A percentile compares a stretch with the other conserved stretches of the same genome.
Evolutionary conservation across 2,888 invertebrate species (phyloP).

Genomic region (Bugulina stolonifera): DNA sequence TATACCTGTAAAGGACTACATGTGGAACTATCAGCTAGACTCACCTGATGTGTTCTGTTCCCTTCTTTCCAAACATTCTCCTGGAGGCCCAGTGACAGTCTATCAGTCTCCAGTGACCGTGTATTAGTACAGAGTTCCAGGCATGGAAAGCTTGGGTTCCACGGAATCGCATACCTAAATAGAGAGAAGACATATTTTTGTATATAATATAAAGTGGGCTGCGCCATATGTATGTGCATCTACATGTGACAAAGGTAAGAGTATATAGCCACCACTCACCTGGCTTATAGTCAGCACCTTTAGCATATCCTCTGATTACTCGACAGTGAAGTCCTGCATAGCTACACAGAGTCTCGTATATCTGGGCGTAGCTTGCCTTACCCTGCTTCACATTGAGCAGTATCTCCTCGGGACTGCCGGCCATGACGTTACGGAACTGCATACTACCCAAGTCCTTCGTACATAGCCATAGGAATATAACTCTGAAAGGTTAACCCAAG

Average conservation of each 20-base stretch:
- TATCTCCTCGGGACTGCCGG: slow-evolving; percentile 52
- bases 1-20: no score
- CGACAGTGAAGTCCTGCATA: slow-evolving; percentile 53
- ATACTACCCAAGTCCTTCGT: slow-evolving; percentile 52
- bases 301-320: slow-evolving; percentile 52
- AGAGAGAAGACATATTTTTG: no score
- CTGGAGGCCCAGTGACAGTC: slow-evolving; percentile 54
- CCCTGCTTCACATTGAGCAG: slow-evolving; percentile 51
- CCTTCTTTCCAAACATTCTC: slow-evolving; percentile 52
- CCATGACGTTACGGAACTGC: slow-evolving; percentile 47
- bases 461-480: slow-evolving; percentile 53
- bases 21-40: no score
- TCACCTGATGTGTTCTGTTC: slow-evolving; percentile 32
- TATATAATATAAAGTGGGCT: no score
- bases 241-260: no score
- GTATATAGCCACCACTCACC: no score
- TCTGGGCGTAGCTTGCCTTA: slow-evolving; percentile 53
- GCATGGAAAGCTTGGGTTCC: slow-evolving; percentile 51
- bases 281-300: slow-evolving; percentile 53
- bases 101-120: slow-evolving; percentile 52
- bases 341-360: slow-evolving; percentile 53
- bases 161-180: slow-evolving; percentile 50
- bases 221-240: no score
- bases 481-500: no score
- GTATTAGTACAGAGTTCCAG: slow-evolving; percentile 53